Base-by-base conservation (phyloP, 2,113 vertebrate species). In the Vicugna pacos region DNA sequence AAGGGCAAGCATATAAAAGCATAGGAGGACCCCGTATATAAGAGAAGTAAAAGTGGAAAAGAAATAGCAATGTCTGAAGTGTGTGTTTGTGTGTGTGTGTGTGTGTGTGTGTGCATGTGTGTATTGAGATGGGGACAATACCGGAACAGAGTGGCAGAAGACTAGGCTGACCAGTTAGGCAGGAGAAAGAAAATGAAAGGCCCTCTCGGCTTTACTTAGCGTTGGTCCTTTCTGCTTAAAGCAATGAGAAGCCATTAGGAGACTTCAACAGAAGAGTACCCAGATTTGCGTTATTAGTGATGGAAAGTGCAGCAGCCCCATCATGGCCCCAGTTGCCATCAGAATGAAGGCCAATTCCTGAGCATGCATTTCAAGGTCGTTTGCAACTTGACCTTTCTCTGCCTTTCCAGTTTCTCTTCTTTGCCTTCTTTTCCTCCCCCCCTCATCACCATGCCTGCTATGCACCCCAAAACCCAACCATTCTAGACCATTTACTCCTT, bases 71-170 rank as follows among this genome's bases (percentile, higher is more conserved):
- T 50, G 42, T 38, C 30, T 22, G 2, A 60, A 8, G 11, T 0
- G 1, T 83, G 13, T 91, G 16, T 65, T 60, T 35, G 81, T 50
- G 38, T 50, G 9, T 69, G 32, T 65, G 30, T 79, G 52, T 85
- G 67, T n/a, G 50, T 54, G n/a, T 28, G 42, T 28, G 19, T 15
- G 48, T 8, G 12, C 70, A 35, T 42, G 28, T 80, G 24, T 15
- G 3, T 4, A 0, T n/a, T 4, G 10, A 6, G 26, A 13, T 3
- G 14, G n/a, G n/a, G 16, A 38, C 0, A 2, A 3, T 35, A 8
- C 26, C 11, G 12, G 20, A 70, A 28, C 46, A 60, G 10, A 69
- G 14, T 12, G n/a, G 35, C 7, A 52, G 28, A 84, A 52, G 38
- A 24, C 35, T 2, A 24, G 24, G 30, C 46, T 75, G 46, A 70